Conservation (phyloP, 2,888 invertebrate species). For the Cephalotes varians region DNA sequence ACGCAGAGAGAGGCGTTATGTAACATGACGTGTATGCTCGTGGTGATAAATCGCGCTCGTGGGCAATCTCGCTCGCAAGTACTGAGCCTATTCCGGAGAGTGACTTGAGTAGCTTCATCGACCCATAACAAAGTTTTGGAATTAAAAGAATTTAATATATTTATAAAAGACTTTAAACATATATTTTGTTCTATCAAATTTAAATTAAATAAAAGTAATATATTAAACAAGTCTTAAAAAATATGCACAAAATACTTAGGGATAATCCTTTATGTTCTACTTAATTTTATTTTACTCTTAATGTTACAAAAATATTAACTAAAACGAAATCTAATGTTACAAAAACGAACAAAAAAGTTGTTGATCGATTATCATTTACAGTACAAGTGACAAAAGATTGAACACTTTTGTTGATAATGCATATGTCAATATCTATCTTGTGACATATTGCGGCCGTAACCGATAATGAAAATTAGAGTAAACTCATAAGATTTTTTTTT, state of each 20-base stretch:
- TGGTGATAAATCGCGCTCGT: constrained; percentile 21
- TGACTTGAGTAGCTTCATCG: constrained; percentile 8
- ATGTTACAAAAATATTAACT: background rate
- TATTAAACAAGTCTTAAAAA: background rate
- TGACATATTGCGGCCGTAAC: background rate
- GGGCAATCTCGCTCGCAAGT: background rate
- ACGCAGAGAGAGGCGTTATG: constrained; percentile 20
- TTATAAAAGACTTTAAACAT: background rate
- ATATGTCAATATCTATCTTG: constrained; percentile 18
- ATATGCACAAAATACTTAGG: background rate
- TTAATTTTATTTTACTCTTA: constrained; percentile 4
- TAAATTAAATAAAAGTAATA: background rate
- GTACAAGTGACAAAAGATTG: background rate
- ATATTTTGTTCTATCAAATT: background rate
- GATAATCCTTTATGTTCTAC: background rate
- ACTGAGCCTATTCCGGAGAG: background rate
- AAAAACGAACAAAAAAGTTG: background rate
- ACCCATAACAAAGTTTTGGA: background rate
- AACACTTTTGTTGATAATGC: constrained; percentile 14
- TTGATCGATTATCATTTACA: background rate
- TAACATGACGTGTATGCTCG: constrained; percentile 18
- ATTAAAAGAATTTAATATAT: background rate
- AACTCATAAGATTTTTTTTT: background rate
- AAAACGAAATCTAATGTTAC: background rate
- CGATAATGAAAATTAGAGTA: constrained; percentile 38